phyloP scores from a whole-genome alignment of 2,797 vertebrate species.

The Cirrhinus molitorella region DNA sequence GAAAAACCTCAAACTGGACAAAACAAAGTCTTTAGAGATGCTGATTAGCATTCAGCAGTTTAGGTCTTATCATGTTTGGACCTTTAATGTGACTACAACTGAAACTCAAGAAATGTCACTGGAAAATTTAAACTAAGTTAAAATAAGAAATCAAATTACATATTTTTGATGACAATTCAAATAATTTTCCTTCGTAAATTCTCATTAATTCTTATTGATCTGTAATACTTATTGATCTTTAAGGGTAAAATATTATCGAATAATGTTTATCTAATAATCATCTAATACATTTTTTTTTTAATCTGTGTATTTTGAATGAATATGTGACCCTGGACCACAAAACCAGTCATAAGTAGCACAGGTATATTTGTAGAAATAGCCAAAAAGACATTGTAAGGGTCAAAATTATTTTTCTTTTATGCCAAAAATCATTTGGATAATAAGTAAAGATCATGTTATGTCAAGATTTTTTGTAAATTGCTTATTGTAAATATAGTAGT shows the following conservation, averaged over 20 bases:
- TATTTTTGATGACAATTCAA: background rate
- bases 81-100: background rate
- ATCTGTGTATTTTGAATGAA: too few species aligned
- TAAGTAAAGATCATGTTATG: too few species aligned
- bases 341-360: too few species aligned
- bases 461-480: too few species aligned
- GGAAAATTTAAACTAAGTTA: background rate
- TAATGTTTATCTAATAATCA: background rate
- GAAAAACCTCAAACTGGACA: slow-evolving; percentile 31
- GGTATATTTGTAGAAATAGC: too few species aligned
- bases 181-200: background rate
- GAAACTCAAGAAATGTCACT: background rate
- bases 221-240: background rate
- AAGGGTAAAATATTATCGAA: background rate
- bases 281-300: too few species aligned
- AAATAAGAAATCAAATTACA: background rate
- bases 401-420: too few species aligned
- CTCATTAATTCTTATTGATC: background rate
- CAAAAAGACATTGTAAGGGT: too few species aligned
- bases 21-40: slow-evolving; percentile 11
- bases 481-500: too few species aligned
- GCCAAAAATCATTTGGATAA: too few species aligned
- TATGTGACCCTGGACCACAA: too few species aligned
- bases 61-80: background rate
- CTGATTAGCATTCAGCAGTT: slow-evolving; percentile 3